Base-by-base conservation (phyloP, 2,888 invertebrate species). In the Trichacis sp. region DNA sequence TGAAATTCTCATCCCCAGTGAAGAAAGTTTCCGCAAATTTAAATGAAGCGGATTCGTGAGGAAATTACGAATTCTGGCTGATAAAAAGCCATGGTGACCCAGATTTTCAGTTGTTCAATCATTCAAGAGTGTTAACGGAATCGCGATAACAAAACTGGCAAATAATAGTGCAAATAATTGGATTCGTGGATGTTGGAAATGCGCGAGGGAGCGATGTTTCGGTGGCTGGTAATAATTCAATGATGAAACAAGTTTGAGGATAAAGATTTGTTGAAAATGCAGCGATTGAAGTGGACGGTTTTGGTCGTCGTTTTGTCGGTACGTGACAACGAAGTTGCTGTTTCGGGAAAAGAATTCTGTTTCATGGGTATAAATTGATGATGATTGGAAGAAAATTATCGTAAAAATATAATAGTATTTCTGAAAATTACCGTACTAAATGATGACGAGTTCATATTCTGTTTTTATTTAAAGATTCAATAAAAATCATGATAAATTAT, bases 221-320 rank as follows among this genome's bases (percentile, higher is more conserved):
- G 30, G 33, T 43, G 33, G 49, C 15, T 56, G 29, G 12, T 49
- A 24, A 24, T 3, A 58, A 45, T n/a, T 46, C 38, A 38, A 58
- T 29, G 5, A 40, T 17, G 20, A 42, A 20, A 2, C 43, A 33
- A 38, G 53, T 47, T 36, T 60, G 53, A 48, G 43, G 42, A 48
- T n/a, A 49, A 24, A 33, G 43, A 42, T 19, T 24, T 20, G 45
- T 4, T 9, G 43, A 60, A 60, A 54, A 60, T 60, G 60, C 53
- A 49, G 24, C 53, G 17, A 45, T 50, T 18, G 15, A 17, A 18
- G 46, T 52, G 38, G 30, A 30, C 14, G 8, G 17, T 47, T 15
- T 8, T 51, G 29, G 38, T 47, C 17, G 30, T 42, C 14, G 18
- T 58, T 52, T 47, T 52, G 9, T 46, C 46, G 51, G 57, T 58